Percentiles rank a stretch among this genome's conserved stretches.
Evolutionary conservation across 1,140 invertebrate genomes (phyloP).

Genomic region (Scylla paramamosain): DNA sequence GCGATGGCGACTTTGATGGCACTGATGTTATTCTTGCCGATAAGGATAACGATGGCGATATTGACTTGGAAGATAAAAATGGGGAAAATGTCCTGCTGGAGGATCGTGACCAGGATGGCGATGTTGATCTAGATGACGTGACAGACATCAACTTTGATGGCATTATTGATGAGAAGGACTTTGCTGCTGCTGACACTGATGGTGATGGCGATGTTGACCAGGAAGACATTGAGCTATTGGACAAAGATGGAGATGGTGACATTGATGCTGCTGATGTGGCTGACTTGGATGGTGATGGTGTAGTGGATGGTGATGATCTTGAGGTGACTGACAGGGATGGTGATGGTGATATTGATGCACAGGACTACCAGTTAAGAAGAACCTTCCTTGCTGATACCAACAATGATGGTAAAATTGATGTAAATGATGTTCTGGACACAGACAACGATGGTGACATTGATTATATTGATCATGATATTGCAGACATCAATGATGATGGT

Average conservation of each 20-base stretch:
- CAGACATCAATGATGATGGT: constrained; percentile 76
- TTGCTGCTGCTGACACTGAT: constrained; percentile 72
- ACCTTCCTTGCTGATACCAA: constrained; percentile 67
- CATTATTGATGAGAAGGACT: constrained; percentile 71
- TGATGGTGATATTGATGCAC: constrained; percentile 75
- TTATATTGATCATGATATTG: constrained; percentile 57
- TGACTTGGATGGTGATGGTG: constrained; percentile 74
- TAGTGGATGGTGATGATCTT: constrained; percentile 73
- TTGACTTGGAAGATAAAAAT: constrained; percentile 67
- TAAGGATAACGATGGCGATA: constrained; percentile 72
- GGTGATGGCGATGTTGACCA: constrained; percentile 73
- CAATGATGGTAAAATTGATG: constrained; percentile 71
- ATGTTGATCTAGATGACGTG: constrained; percentile 72
- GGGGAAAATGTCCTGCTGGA: constrained; percentile 66
- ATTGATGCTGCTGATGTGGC: constrained; percentile 72
- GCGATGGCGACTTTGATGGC: constrained; percentile 72
- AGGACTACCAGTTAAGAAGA: constrained; percentile 55
- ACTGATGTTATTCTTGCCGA: constrained; percentile 63
- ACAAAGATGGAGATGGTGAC: constrained; percentile 76
- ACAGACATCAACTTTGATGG: constrained; percentile 71
- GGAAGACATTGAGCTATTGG: constrained; percentile 66
- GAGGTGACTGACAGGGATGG: constrained; percentile 66
- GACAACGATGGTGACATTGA: constrained; percentile 74
- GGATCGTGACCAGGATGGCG: constrained; percentile 73
- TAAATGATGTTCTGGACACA: constrained; percentile 54